Conservation (phyloP, 2,888 invertebrate species). For the Drosophila paranaensis region DNA sequence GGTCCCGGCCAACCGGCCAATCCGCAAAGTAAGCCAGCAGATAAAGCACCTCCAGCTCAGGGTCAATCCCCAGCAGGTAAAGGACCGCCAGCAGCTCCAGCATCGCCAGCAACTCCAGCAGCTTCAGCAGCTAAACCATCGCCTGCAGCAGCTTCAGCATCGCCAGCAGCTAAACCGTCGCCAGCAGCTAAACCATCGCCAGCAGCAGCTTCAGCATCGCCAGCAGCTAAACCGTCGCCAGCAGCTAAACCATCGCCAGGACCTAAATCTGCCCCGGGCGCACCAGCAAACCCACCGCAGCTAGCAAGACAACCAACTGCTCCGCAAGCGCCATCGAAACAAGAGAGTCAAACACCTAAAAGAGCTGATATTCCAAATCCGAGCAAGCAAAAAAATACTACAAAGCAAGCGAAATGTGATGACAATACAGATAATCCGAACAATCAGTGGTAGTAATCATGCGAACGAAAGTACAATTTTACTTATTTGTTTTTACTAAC, state of each 20-base stretch:
- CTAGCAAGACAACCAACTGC: background rate
- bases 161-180: background rate
- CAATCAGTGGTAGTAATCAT: background rate
- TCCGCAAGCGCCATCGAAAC: background rate
- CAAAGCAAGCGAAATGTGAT: background rate
- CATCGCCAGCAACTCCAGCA: background rate
- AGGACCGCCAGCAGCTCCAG: background rate
- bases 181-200: conserved; percentile 2
- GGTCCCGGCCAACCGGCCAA: background rate
- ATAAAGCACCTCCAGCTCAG: background rate
- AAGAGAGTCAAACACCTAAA: background rate
- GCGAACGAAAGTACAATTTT: conserved; percentile 8
- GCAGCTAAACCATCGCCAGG: background rate
- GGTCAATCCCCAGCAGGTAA: background rate
- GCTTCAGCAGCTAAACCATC: background rate
- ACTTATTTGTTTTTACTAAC: background rate
- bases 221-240: background rate
- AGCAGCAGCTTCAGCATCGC: too few species aligned
- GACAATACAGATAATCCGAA: conserved; percentile 12
- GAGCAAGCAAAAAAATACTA: background rate
- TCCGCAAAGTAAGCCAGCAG: background rate
- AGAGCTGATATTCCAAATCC: background rate
- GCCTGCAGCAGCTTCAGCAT: background rate
- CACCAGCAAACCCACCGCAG: background rate
- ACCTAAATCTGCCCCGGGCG: background rate